A percentile compares a stretch with the other conserved stretches of the same genome.
Conservation (phyloP, 2,888 invertebrate species). For the Drosophila hamatofila region DNA sequence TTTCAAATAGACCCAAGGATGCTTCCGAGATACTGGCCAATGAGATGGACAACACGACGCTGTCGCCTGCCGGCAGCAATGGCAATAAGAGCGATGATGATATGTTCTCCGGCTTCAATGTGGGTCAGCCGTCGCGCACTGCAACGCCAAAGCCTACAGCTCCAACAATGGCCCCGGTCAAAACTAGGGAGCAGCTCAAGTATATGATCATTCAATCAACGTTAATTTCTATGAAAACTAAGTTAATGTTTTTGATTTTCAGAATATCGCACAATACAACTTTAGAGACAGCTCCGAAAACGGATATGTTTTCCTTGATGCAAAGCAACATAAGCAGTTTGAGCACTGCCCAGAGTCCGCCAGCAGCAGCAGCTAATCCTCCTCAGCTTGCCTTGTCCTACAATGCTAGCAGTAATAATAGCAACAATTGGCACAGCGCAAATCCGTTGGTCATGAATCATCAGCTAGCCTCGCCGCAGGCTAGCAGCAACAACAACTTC, state of each 20-base stretch:
- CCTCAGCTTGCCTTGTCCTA: constrained; percentile 21
- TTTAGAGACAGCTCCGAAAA: constrained; percentile 56
- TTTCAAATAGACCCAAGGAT: constrained; percentile 75
- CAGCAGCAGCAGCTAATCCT: constrained; percentile 12
- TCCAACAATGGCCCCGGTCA: constrained; percentile 39
- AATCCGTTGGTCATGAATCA: constrained; percentile 83
- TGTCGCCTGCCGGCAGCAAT: constrained; percentile 47
- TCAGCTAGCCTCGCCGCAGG: constrained; percentile 75
- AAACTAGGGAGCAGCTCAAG: constrained; percentile 78
- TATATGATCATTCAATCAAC: constrained; percentile 31
- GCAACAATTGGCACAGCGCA: constrained; percentile 72
- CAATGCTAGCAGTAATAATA: constrained; percentile 33
- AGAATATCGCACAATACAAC: constrained; percentile 77
- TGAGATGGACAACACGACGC: constrained; percentile 67
- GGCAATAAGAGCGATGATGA: constrained; percentile 74
- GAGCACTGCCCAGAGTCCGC: constrained; percentile 23
- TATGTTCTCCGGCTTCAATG: constrained; percentile 82
- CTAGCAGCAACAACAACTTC: constrained; percentile 75
- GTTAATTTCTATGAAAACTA: constrained; percentile 3
- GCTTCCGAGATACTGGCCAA: constrained; percentile 81
- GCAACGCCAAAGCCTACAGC: constrained; percentile 20
- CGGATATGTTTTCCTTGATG: constrained; percentile 81
- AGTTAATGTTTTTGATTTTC: constrained; percentile 35
- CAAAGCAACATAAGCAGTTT: constrained; percentile 70
- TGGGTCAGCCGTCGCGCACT: constrained; percentile 57